These are phyloP conservation scores for Odontomachus brunneus DNA, from an alignment of 1,140 invertebrate genomes.

Conservation along the genomic window DNA sequence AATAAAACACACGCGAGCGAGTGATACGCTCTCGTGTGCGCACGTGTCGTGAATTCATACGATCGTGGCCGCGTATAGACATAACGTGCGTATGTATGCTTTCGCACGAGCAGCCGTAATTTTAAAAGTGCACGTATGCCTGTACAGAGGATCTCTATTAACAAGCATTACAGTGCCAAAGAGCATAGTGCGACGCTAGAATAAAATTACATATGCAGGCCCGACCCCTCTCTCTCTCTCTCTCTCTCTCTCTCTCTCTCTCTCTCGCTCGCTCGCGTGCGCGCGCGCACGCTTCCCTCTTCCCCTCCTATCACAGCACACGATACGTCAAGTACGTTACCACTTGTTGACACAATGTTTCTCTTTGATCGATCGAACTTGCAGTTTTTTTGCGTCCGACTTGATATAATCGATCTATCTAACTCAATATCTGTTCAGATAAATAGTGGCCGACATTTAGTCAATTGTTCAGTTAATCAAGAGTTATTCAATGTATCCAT, in stretches of 20 bases:
- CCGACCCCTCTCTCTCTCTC: not conserved
- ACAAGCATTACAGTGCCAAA: slow-evolving; percentile 30
- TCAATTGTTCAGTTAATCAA: too few species aligned
- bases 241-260: not conserved
- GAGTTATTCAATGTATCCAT: too few species aligned
- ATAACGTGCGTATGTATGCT: not conserved
- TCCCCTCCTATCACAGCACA: too few species aligned
- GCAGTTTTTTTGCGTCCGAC: too few species aligned
- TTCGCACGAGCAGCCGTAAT: slow-evolving; percentile 2
- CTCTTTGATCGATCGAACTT: too few species aligned
- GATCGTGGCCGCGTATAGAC: not conserved
- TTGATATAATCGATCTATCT: too few species aligned
- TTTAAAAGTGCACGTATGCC: slow-evolving; percentile 9
- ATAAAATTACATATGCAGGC: slow-evolving; percentile 17
- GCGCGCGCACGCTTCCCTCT: too few species aligned
- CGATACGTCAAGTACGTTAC: too few species aligned
- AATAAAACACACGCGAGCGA: slow-evolving; percentile 1
- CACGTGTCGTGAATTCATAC: slow-evolving; percentile 11
- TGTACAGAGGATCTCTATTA: slow-evolving; percentile 42
- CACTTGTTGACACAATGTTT: too few species aligned
- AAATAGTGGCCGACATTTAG: too few species aligned
- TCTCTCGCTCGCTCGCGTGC: not conserved
- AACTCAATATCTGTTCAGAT: too few species aligned
- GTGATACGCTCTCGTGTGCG: not conserved
- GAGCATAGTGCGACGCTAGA: not conserved